phyloP scores from a whole-genome alignment of 2,113 vertebrate genomes.

The Plestiodon gilberti region DNA sequence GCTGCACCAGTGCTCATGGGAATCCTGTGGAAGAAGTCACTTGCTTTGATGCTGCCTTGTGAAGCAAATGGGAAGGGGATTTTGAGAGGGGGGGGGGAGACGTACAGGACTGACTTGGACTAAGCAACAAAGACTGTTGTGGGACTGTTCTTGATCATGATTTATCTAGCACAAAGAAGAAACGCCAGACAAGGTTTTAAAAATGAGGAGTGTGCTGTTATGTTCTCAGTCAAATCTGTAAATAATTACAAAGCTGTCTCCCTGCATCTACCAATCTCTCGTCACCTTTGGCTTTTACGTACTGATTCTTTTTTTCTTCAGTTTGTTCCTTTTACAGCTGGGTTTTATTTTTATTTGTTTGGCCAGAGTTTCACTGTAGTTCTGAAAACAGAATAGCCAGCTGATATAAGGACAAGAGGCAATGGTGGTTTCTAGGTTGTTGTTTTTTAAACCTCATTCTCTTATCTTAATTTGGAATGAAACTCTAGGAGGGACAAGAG shows the following conservation, averaged over 20 bases:
- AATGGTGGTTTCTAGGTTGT: neutral
- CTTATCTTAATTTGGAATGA: neutral
- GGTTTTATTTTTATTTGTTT: neutral
- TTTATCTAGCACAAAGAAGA: conserved; percentile 63
- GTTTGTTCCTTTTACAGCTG: conserved; percentile 26
- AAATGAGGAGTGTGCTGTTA: conserved; percentile 45
- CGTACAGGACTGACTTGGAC: conserved; percentile 35
- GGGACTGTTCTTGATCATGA: conserved; percentile 32
- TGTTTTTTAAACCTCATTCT: conserved; percentile 3
- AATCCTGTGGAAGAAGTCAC: conserved; percentile 52
- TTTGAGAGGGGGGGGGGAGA: neutral
- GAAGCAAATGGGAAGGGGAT: conserved; percentile 42
- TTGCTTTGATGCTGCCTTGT: conserved; percentile 41
- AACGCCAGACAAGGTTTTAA: conserved; percentile 30
- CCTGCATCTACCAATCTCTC: conserved; percentile 62
- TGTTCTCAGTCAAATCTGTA: conserved; percentile 67
- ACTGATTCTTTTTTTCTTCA: neutral
- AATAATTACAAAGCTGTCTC: conserved; percentile 65
- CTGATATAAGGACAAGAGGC: neutral
- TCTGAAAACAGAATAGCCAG: neutral
- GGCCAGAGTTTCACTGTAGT: conserved; percentile 28
- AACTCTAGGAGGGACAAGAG: neutral
- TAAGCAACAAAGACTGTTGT: conserved; percentile 37
- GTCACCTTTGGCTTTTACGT: conserved; percentile 50
- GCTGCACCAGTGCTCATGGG: conserved; percentile 52